Conservation (phyloP, 2,113 vertebrate genomes). For the Psammodynastes pulverulentus region DNA sequence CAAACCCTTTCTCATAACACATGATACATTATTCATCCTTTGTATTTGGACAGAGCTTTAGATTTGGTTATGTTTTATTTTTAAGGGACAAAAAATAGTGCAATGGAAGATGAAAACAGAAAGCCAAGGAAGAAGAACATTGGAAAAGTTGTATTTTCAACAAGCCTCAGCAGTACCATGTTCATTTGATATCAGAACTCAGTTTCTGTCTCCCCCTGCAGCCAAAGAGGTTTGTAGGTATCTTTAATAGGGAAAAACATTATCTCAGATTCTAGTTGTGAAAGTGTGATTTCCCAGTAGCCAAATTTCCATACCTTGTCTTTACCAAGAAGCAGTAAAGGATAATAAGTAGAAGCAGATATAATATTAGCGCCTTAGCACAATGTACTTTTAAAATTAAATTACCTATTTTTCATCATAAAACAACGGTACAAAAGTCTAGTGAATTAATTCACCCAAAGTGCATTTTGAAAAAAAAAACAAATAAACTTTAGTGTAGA, state of each 20-base stretch:
- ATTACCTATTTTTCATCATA: conserved; percentile 30
- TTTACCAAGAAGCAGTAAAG: background rate
- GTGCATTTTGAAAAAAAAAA: conserved; percentile 23
- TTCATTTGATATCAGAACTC: background rate
- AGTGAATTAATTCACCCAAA: conserved; percentile 40
- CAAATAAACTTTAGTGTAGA: conserved; percentile 23
- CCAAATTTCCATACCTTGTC: background rate
- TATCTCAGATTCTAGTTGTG: background rate
- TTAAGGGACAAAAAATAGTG: background rate
- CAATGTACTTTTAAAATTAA: conserved; percentile 35
- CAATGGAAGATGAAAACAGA: background rate
- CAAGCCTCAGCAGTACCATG: background rate
- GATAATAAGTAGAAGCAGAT: background rate
- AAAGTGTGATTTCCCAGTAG: background rate
- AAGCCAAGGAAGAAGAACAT: background rate
- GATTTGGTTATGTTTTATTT: background rate
- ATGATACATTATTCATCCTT: background rate
- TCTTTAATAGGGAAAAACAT: background rate
- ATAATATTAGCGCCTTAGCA: conserved; percentile 12
- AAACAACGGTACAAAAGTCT: conserved; percentile 11
- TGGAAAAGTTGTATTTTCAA: background rate
- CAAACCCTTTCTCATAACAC: background rate
- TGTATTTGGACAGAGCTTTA: background rate
- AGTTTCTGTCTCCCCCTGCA: background rate
- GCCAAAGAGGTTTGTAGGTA: background rate